Evolutionary conservation across 1,140 invertebrate genomes (phyloP).

Genomic region (Melipona quadrifasciata): DNA sequence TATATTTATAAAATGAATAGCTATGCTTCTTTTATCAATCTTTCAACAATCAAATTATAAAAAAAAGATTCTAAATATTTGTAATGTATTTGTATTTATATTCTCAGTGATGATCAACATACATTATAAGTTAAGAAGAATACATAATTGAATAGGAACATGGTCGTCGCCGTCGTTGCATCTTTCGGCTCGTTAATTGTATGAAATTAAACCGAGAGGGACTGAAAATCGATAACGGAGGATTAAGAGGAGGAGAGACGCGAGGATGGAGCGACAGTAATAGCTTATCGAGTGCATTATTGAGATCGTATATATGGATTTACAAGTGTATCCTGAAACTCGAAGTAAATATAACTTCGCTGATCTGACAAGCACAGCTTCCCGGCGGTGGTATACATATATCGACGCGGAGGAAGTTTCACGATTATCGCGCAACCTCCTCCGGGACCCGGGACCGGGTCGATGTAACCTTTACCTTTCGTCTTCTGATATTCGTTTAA

Average conservation of each 20-base stretch:
- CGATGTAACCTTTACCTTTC: constrained; percentile 30
- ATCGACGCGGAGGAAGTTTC: constrained; percentile 8
- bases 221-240: no score
- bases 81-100: no score
- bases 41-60: no score
- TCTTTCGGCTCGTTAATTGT: neutral
- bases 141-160: neutral
- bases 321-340: neutral
- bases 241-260: neutral
- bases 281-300: constrained; percentile 17
- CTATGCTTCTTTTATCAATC: no score
- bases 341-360: constrained; percentile 7
- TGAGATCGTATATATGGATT: constrained; percentile 26
- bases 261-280: neutral
- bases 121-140: neutral
- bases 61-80: no score
- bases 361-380: constrained; percentile 10
- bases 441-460: neutral
- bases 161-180: neutral
- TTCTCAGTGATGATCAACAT: neutral
- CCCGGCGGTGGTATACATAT: neutral
- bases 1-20: no score
- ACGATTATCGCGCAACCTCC: neutral
- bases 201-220: neutral
- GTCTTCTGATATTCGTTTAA: constrained; percentile 4